Conservation (phyloP, 2,888 invertebrate genomes). For the Eupeodes luniger region DNA sequence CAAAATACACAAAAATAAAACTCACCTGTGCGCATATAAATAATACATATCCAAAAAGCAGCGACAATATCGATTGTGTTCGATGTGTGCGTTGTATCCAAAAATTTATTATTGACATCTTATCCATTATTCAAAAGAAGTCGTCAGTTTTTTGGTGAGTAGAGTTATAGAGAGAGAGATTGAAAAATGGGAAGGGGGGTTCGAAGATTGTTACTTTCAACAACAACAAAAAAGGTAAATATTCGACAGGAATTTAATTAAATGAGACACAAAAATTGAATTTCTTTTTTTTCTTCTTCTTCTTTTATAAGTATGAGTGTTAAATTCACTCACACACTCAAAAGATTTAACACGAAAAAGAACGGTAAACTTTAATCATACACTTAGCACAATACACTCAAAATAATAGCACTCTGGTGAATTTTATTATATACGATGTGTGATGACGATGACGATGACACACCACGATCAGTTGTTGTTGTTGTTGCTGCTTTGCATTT, state of each 20-base stretch:
- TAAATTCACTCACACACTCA: slow-evolving; percentile 45
- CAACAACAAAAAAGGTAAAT: slow-evolving; percentile 11
- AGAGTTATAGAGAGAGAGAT: neutral
- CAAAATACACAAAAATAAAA: slow-evolving; percentile 26
- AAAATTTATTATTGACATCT: slow-evolving; percentile 66
- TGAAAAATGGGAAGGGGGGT: neutral
- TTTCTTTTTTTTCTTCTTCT: slow-evolving; percentile 9
- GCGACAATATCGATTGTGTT: slow-evolving; percentile 66
- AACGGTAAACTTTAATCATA: slow-evolving; percentile 61
- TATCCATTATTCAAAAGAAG: slow-evolving; percentile 49
- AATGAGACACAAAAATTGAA: neutral
- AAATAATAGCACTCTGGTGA: neutral
- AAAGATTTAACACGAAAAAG: slow-evolving; percentile 61
- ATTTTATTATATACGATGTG: neutral
- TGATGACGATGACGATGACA: slow-evolving; percentile 1
- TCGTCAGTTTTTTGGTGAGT: neutral
- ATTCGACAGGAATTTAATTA: slow-evolving; percentile 21
- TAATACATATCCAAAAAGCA: slow-evolving; percentile 70
- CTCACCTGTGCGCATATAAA: slow-evolving; percentile 73
- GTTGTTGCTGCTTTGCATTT: slow-evolving; percentile 16
- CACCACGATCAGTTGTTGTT: slow-evolving; percentile 31
- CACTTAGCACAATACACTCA: slow-evolving; percentile 15
- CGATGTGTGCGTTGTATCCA: slow-evolving; percentile 74
- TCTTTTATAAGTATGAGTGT: slow-evolving; percentile 46
- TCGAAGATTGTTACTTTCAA: slow-evolving; percentile 5